Evolutionary conservation across 2,797 vertebrate species (phyloP).

Genomic region (Danio choprae): DNA sequence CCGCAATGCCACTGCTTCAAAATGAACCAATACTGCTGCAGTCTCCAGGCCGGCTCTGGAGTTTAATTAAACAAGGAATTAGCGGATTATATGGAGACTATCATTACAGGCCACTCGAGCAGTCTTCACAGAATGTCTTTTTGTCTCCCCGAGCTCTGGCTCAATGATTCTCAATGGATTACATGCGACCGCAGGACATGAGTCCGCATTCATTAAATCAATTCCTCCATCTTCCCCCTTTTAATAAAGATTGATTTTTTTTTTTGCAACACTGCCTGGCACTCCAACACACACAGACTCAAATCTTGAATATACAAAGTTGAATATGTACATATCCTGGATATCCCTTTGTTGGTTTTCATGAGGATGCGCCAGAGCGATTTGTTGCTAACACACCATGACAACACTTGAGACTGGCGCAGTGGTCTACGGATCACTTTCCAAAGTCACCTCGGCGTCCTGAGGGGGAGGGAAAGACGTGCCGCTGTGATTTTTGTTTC

Average conservation of each 20-base stretch:
- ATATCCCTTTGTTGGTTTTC: slow-evolving; percentile 84
- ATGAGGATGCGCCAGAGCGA: slow-evolving; percentile 75
- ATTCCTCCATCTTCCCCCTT: slow-evolving; percentile 82
- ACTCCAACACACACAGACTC: slow-evolving; percentile 63
- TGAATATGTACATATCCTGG: slow-evolving; percentile 81
- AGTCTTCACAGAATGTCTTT: slow-evolving; percentile 80
- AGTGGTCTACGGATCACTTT: slow-evolving; percentile 75
- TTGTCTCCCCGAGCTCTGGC: slow-evolving; percentile 81
- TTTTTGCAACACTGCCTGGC: slow-evolving; percentile 68
- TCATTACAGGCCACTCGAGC: slow-evolving; percentile 86
- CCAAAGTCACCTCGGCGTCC: slow-evolving; percentile 81
- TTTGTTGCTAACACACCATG: slow-evolving; percentile 76
- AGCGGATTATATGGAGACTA: slow-evolving; percentile 89
- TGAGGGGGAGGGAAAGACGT: slow-evolving; percentile 59
- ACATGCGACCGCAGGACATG: slow-evolving; percentile 85
- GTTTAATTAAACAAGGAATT: slow-evolving; percentile 94
- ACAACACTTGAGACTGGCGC: slow-evolving; percentile 79
- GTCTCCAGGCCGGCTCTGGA: slow-evolving; percentile 82
- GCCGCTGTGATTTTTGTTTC: slow-evolving; percentile 56
- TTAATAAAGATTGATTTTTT: slow-evolving; percentile 85
- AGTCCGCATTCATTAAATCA: slow-evolving; percentile 88
- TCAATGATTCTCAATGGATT: slow-evolving; percentile 84
- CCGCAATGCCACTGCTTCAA: slow-evolving; percentile 75
- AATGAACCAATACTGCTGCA: slow-evolving; percentile 76
- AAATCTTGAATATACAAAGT: slow-evolving; percentile 83